phyloP scores from a whole-genome alignment of 2,113 vertebrate species.

The Leucosticte australis region DNA sequence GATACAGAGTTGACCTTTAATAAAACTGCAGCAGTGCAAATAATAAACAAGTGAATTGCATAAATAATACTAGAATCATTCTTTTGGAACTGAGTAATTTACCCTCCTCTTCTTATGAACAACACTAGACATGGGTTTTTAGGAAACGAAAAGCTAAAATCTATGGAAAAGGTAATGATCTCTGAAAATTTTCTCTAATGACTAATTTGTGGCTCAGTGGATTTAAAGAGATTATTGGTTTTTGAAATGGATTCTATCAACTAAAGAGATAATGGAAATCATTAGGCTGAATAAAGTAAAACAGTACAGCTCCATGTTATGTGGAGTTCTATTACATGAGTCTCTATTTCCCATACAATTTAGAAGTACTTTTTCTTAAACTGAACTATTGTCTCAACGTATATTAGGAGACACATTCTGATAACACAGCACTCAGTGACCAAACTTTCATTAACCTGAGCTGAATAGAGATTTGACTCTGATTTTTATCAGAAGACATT shows the following conservation, averaged over 20 bases:
- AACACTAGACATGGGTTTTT: slow-evolving; percentile 33
- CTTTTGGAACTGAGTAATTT: slow-evolving; percentile 46
- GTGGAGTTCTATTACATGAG: slow-evolving; percentile 34
- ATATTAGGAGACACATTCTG: not conserved
- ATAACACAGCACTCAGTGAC: not conserved
- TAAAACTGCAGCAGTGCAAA: slow-evolving; percentile 20
- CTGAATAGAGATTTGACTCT: not conserved
- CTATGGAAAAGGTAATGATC: slow-evolving; percentile 82
- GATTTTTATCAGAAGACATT: not conserved
- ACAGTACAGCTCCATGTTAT: slow-evolving; percentile 63
- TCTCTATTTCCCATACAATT: slow-evolving; percentile 51
- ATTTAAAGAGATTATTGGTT: slow-evolving; percentile 82
- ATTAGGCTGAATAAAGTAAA: slow-evolving; percentile 74
- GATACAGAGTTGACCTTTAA: slow-evolving; percentile 49
- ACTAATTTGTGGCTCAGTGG: slow-evolving; percentile 81
- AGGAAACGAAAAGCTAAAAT: slow-evolving; percentile 73
- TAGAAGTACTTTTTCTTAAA: slow-evolving; percentile 59
- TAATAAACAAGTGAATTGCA: slow-evolving; percentile 29
- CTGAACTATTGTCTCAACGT: not conserved
- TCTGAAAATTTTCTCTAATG: slow-evolving; percentile 82
- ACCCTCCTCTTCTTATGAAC: slow-evolving; percentile 35
- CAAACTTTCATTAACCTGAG: slow-evolving; percentile 20
- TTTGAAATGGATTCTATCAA: slow-evolving; percentile 82
- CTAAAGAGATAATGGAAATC: slow-evolving; percentile 80
- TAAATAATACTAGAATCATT: slow-evolving; percentile 45